These are phyloP conservation scores for Planococcus citri DNA, from an alignment of 1,140 invertebrate species.

Conservation along the genomic window DNA sequence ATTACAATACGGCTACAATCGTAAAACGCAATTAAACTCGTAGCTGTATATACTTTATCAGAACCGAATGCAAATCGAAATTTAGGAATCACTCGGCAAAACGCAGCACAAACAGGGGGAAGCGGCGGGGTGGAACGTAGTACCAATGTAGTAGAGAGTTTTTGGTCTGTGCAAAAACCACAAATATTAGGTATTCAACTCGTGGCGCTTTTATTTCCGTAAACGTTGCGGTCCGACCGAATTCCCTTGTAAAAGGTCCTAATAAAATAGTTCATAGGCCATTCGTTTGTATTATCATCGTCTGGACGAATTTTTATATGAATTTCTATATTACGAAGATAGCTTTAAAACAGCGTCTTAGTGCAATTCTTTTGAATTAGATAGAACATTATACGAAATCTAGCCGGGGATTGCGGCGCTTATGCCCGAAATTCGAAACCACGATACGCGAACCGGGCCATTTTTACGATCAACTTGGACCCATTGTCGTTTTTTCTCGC, in stretches of 20 bases:
- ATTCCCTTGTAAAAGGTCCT: constrained; percentile 16
- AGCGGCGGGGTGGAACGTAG: background rate
- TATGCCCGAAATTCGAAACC: background rate
- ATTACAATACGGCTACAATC: too few species aligned
- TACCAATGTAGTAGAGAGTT: too few species aligned
- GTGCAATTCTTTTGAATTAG: background rate
- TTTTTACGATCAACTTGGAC: too few species aligned
- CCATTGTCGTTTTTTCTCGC: too few species aligned
- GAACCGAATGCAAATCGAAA: background rate
- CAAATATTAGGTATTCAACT: constrained; percentile 20
- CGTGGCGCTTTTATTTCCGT: constrained; percentile 17
- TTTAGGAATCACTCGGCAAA: background rate
- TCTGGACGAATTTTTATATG: constrained; percentile 15
- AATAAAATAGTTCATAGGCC: constrained; percentile 20
- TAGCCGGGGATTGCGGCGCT: background rate
- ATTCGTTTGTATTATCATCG: constrained; percentile 17
- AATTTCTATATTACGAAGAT: constrained; percentile 11
- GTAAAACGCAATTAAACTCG: too few species aligned
- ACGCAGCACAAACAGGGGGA: background rate
- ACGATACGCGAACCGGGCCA: background rate
- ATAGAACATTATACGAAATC: background rate
- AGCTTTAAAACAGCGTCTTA: background rate
- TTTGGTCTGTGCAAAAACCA: constrained; percentile 5
- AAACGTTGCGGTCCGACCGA: constrained; percentile 17
- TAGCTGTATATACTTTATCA: too few species aligned